These are phyloP conservation scores for Rostratula benghalensis DNA, from an alignment of 2,113 vertebrate species.

Conservation along the genomic window DNA sequence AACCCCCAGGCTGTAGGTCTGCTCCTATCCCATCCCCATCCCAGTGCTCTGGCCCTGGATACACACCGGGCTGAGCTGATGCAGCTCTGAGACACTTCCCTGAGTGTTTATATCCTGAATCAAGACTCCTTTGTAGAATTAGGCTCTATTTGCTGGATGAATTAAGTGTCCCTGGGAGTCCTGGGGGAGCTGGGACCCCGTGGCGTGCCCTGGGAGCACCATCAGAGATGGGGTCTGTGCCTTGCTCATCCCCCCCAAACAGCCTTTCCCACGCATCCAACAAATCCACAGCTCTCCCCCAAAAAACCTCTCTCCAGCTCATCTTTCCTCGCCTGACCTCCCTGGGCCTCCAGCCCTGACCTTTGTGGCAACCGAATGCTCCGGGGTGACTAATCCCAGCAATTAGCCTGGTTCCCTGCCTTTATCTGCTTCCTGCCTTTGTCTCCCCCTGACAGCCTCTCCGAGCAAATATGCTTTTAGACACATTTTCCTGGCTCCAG, in stretches of 20 bases:
- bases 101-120: rapidly evolving
- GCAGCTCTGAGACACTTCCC: background rate
- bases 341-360: background rate
- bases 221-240: rapidly evolving
- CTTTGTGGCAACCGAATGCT: background rate
- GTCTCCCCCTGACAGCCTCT: constrained; percentile 5
- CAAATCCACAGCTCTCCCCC: background rate
- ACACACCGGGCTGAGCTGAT: rapidly evolving
- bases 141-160: background rate
- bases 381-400: background rate
- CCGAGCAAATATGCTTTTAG: background rate
- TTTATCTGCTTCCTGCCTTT: constrained; percentile 52
- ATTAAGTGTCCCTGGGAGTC: background rate
- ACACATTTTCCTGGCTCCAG: background rate
- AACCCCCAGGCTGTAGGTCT: background rate
- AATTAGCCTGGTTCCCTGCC: background rate
- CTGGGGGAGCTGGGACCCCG: rapidly evolving
- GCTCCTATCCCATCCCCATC: background rate
- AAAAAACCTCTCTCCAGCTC: background rate
- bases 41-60: rapidly evolving
- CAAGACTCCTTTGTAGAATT: background rate
- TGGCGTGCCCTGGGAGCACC: background rate
- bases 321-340: constrained; percentile 10
- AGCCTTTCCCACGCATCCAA: background rate
- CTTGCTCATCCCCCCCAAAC: background rate